A percentile compares a stretch with the other conserved stretches of the same genome.
Evolutionary conservation across 2,797 vertebrate species (phyloP).

Genomic region (Micromesistius poutassou): DNA sequence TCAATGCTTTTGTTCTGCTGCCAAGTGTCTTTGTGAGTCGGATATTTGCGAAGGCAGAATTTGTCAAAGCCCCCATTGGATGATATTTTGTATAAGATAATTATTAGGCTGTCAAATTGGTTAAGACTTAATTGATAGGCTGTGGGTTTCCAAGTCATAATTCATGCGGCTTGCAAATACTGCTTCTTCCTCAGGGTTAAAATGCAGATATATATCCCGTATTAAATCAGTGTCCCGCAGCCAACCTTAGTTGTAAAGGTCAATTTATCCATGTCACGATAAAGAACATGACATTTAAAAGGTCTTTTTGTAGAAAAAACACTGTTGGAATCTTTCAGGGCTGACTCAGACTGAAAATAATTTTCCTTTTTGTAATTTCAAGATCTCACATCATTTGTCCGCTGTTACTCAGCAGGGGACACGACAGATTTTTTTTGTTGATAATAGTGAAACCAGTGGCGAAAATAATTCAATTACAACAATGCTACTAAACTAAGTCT

Average conservation of each 20-base stretch:
- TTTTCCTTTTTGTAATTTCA: slow-evolving; percentile 49
- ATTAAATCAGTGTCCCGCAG: slow-evolving; percentile 58
- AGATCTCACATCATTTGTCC: slow-evolving; percentile 46
- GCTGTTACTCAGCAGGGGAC: slow-evolving; percentile 47
- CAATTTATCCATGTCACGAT: slow-evolving; percentile 67
- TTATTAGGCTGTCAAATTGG: slow-evolving; percentile 67
- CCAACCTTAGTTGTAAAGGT: slow-evolving; percentile 67
- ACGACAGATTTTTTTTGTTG: slow-evolving; percentile 27
- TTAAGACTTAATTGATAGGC: slow-evolving; percentile 61
- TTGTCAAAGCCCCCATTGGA: slow-evolving; percentile 58
- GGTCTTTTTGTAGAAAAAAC: slow-evolving; percentile 59
- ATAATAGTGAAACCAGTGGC: slow-evolving; percentile 31
- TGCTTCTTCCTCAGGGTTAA: slow-evolving; percentile 16
- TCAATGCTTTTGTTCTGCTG: not conserved
- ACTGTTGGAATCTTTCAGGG: slow-evolving; percentile 59
- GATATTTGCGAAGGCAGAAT: slow-evolving; percentile 44
- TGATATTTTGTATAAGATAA: slow-evolving; percentile 57
- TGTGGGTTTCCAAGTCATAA: slow-evolving; percentile 35
- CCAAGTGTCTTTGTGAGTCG: slow-evolving; percentile 18
- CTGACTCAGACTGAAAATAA: slow-evolving; percentile 5
- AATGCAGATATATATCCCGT: slow-evolving; percentile 45
- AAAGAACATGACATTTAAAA: slow-evolving; percentile 80
- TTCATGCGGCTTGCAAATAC: slow-evolving; percentile 30
- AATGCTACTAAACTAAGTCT: slow-evolving; percentile 37
- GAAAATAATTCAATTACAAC: slow-evolving; percentile 43